Base-by-base conservation (phyloP, 1,140 invertebrate species). In the Camponotus pennsylvanicus region DNA sequence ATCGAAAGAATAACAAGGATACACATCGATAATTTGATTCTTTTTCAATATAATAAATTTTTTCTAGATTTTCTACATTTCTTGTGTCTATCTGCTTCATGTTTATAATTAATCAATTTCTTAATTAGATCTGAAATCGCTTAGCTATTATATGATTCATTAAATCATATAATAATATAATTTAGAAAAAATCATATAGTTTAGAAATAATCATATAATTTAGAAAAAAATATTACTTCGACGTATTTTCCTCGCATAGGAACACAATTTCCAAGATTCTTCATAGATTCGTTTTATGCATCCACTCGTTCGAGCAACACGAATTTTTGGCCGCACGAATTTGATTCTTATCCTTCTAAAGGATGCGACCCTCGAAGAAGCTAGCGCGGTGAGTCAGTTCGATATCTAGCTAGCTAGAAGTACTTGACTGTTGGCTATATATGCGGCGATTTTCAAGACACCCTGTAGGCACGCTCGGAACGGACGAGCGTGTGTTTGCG, bases 381-480 rank as follows among this genome's bases (percentile, higher is more conserved):
- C 57, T 18, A 32, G 32, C n/a, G 45, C 77, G 32, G 37, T 59
- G 79, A 82, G 52, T 83, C 55, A 45, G 27, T 61, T 32, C 61
- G 42, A 59, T 57, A 70, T 42, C 57, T 40, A 63, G 40, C 79
- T 75, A 73, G 42, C 42, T 55, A 49, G 64, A 71, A 52, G 11
- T 18, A 18, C 78, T 71, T 82, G 66, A 82, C 69, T 82, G 79
- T 73, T 82, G 7, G 66, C 57, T 83, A 45, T 32, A 15, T 27
- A 40, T 13, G 45, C 42, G 61, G 67, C 52, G 75, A 90, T 79
- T 88, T 85, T 52, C 82, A 63, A 84, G 83, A 89, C 89, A 87
- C 82, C 91, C 85, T 90, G 59, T 90, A 91, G 85, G 45, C 71
- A 84, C 80, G 79, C 78, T 85, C 78, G 79, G 45, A 64, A 88